Base-by-base conservation (phyloP, 2,113 vertebrate genomes). In the Eurystomus gularis region DNA sequence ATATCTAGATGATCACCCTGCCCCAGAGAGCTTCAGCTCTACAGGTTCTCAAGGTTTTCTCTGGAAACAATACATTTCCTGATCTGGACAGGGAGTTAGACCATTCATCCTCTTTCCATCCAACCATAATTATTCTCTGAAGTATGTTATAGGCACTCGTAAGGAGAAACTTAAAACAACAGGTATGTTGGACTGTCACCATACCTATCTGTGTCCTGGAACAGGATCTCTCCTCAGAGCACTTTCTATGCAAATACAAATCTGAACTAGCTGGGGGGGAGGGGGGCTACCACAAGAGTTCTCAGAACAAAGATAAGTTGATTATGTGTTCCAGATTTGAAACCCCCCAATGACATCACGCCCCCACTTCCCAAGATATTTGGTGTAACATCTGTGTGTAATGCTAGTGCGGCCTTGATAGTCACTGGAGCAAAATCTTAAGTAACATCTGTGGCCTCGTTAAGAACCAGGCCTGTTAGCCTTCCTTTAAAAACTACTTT, bases 301-400 rank as follows among this genome's bases (percentile, higher is more conserved):
- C 94, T 94, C 88, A 92, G 88, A 96, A 94, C 88, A 97, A 97
- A 97, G 96, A 95, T 97, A 94, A 95, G 80, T 95, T 93, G 93
- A 95, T 97, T 96, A 96, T 96, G 93, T 91, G 92, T 97, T 96
- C 96, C 96, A 97, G 96, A 96, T 96, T 96, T 97, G 94, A 96
- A 96, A 96, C 52, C 86, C 96, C 92, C 88, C 81, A 86, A 95
- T 95, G 96, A 97, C 88, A 96, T 96, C 91, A 96, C 91, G 19
- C 94, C 92, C 94, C 91, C 96, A 94, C 88, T 97, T 97, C 95
- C 96, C 94, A 82, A 97, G 94, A 96, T 81, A 80, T 95, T 94
- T 95, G 88, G 77, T 14, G 33, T 82, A 96, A 93, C 96, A 96
- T 96, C 96, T 95, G 95, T 95, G 81, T 94, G 54, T 91, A 96